These are phyloP conservation scores for Cnemophilus loriae DNA, from an alignment of 2,113 vertebrate species.

Conservation along the genomic window DNA sequence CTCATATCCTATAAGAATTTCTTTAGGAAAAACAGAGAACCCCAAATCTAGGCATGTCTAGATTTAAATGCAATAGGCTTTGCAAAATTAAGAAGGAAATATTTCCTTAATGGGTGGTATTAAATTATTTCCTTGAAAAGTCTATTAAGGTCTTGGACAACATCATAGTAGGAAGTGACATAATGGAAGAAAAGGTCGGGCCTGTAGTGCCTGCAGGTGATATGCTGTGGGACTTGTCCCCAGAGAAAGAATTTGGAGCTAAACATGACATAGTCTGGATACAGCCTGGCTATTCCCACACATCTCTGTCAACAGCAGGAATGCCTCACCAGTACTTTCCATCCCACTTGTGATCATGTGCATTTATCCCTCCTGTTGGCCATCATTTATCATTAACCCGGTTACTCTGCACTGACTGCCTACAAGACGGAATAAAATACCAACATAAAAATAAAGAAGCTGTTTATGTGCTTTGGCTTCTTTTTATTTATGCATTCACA, in stretches of 20 bases:
- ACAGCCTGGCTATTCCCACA: background rate
- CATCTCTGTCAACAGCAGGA: background rate
- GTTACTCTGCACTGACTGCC: rapidly evolving
- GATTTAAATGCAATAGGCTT: background rate
- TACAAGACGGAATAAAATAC: background rate
- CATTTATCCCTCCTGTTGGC: background rate
- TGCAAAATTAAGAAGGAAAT: background rate
- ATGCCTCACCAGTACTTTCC: background rate
- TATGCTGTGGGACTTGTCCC: background rate
- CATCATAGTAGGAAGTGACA: background rate
- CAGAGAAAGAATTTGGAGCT: background rate
- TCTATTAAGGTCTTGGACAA: background rate
- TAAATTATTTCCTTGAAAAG: background rate
- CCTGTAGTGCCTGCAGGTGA: background rate
- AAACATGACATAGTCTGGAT: background rate
- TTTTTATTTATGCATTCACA: background rate
- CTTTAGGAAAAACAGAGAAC: background rate
- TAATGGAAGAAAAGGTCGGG: background rate
- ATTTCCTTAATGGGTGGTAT: background rate
- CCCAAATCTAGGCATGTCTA: background rate
- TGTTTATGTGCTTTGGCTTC: background rate
- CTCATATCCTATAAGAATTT: background rate
- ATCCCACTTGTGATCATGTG: background rate
- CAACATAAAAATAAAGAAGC: background rate
- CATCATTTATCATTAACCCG: background rate